phyloP scores from a whole-genome alignment of 2,113 vertebrate species.

The Raja brachyura region DNA sequence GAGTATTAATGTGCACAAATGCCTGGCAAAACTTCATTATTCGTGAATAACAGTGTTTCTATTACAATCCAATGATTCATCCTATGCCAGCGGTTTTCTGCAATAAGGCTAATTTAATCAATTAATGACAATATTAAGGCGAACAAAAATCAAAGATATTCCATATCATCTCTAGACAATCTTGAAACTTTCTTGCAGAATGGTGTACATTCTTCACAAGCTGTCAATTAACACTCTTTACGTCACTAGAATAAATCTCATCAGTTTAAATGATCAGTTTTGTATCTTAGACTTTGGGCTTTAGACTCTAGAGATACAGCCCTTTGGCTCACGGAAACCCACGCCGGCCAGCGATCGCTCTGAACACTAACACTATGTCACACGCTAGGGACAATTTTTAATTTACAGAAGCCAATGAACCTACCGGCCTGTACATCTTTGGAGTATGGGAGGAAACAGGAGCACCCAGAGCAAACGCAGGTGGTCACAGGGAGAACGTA shows the following conservation, averaged over 20 bases:
- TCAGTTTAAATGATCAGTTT: not conserved
- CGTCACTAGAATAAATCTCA: not conserved
- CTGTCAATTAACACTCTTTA: not conserved
- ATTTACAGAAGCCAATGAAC: too few species aligned
- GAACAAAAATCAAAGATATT: constrained; percentile 25
- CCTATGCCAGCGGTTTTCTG: not conserved
- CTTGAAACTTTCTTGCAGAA: not conserved
- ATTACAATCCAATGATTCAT: constrained; percentile 18
- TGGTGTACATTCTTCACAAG: not conserved
- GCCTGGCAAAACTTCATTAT: constrained; percentile 17
- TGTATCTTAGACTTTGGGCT: too few species aligned
- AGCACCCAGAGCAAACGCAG: too few species aligned
- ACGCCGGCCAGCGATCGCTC: too few species aligned
- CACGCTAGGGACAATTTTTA: too few species aligned
- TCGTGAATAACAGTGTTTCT: not conserved
- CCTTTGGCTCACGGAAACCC: too few species aligned
- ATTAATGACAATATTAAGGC: constrained; percentile 3
- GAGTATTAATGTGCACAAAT: not conserved
- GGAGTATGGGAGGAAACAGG: too few species aligned
- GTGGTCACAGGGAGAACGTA: too few species aligned
- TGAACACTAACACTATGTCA: too few species aligned
- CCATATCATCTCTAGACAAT: not conserved
- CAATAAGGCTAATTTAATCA: not conserved
- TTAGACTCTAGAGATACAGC: too few species aligned
- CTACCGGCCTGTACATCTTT: too few species aligned